Conservation (phyloP, 2,888 invertebrate genomes). For the Cheiracanthium punctorium region DNA sequence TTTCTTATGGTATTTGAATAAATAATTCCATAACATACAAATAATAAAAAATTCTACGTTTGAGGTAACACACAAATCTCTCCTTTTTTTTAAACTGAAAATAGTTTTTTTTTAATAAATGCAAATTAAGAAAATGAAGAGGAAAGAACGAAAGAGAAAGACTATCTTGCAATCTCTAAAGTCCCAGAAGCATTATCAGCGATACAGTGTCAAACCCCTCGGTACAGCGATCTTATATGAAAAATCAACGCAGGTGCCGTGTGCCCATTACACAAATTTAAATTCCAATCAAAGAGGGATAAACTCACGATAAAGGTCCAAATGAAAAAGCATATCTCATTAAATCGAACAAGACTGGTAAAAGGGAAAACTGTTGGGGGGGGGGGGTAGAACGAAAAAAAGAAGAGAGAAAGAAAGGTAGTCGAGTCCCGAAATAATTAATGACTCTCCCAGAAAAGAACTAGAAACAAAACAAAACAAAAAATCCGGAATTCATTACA, state of each 20-base stretch:
- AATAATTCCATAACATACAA: no score
- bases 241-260: neutral
- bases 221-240: neutral
- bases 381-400: neutral
- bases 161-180: neutral
- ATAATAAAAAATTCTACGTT: no score
- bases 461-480: conserved; percentile 46
- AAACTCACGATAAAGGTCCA: conserved; percentile 39
- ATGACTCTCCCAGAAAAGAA: conserved; percentile 31
- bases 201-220: neutral
- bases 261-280: conserved; percentile 37
- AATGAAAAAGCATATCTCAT: conserved; percentile 46
- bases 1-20: no score
- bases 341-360: conserved; percentile 45
- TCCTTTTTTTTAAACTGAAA: no score
- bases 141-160: neutral
- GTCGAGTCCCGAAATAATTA: conserved; percentile 57
- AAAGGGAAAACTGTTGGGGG: neutral
- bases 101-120: no score
- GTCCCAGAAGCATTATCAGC: neutral
- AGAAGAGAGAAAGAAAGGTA: conserved; percentile 28
- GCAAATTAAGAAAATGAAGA: no score
- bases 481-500: conserved; percentile 67
- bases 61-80: no score
- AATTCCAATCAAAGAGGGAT: conserved; percentile 56